These are phyloP conservation scores for Helleia helle DNA, from an alignment of 2,888 invertebrate genomes.

Conservation along the genomic window DNA sequence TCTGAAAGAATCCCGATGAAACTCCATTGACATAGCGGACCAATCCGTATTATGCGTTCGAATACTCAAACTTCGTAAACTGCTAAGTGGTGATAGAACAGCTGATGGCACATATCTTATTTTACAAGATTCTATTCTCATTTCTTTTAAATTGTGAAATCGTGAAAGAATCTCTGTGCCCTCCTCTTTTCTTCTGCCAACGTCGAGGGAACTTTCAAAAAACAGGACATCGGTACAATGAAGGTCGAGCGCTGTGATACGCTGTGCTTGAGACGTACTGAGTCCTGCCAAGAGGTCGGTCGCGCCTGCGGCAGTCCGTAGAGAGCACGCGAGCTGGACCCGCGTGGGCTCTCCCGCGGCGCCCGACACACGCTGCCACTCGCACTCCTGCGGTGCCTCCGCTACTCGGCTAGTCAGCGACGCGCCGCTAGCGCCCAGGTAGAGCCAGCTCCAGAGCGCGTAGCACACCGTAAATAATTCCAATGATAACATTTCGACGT, in stretches of 20 bases:
- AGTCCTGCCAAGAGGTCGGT: constrained; percentile 77
- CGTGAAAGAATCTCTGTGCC: constrained; percentile 74
- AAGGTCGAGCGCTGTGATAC: constrained; percentile 78
- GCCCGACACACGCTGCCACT: constrained; percentile 77
- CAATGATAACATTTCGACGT: constrained; percentile 60
- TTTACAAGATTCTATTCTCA: constrained; percentile 84
- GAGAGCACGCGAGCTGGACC: constrained; percentile 77
- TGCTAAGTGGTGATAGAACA: constrained; percentile 78
- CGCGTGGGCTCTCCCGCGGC: constrained; percentile 70
- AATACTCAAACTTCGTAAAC: constrained; percentile 78
- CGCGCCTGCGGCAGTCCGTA: constrained; percentile 78
- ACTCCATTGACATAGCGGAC: constrained; percentile 85
- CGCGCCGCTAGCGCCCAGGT: constrained; percentile 49
- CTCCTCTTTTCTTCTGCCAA: constrained; percentile 66
- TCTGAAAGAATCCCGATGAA: constrained; percentile 81
- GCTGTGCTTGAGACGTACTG: constrained; percentile 78
- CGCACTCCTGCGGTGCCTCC: constrained; percentile 81
- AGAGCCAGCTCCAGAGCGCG: constrained; percentile 54
- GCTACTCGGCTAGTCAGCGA: constrained; percentile 70
- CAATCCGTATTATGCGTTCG: constrained; percentile 86
- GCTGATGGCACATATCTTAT: constrained; percentile 82
- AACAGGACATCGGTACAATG: constrained; percentile 83
- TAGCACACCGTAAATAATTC: constrained; percentile 60
- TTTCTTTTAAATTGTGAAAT: constrained; percentile 77
- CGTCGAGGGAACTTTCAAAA: constrained; percentile 80